Evolutionary conservation across 2,113 vertebrate species (phyloP), one percentile per base, ranked within the genome.

Genomic region (Drymodes brunneopygia): DNA sequence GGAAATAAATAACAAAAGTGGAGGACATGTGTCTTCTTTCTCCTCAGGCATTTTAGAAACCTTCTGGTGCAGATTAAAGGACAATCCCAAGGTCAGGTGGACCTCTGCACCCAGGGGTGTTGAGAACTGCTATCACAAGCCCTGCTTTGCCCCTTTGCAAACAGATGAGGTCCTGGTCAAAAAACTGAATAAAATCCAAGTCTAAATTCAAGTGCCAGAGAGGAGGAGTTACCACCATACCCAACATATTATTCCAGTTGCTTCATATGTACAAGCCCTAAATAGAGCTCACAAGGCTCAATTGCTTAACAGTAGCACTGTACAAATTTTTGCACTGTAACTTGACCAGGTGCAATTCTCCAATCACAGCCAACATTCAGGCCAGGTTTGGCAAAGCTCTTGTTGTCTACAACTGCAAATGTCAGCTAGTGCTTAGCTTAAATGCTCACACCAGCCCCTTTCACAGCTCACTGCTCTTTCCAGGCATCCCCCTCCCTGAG

Each of bases 311-410:
- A 77, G 91, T 80, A 94, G 90, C 84, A 93, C 87, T 20, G 85
- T 51, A 70, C 44, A 88, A n/a, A 62, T 70, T 88, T 93, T 82
- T 80, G 64, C 66, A 73, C 70, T 82, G 87, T 95, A 96, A 95
- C 84, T 90, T 82, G 71, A 95, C 81, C 90, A 93, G 66, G 71
- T 90, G 81, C 67, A 72, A 61, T 65, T 89, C 78, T 79, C 54
- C 7, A 2, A 31, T 51, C 44, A 35, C 3, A 16, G 67, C 67
- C 79, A 90, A 67, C 1, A 0, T 70, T 83, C 82, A 86, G 72
- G 47, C 9, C 17, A 9, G 51, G 33, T 71, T 83, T 93, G 85
- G 82, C 90, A 96, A 66, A 88, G 75, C 51, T 67, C 89, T 86
- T 44, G 45, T 66, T 91, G 89, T 88, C 60, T 56, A 53, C 45